These are phyloP conservation scores for Diachasmimorpha longicaudata DNA, from an alignment of 1,140 invertebrate species.

Conservation along the genomic window DNA sequence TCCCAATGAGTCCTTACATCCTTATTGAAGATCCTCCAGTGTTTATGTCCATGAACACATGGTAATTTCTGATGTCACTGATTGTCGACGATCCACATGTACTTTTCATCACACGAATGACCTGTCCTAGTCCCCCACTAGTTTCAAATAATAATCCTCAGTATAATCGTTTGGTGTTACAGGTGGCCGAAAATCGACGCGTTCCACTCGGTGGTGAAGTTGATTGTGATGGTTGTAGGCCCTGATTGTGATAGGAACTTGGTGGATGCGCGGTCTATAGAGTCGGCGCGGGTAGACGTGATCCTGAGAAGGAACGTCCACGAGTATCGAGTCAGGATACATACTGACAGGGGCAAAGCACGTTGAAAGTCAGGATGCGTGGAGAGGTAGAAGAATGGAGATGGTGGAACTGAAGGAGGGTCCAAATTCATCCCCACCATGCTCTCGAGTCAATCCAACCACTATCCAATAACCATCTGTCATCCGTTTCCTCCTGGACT, in stretches of 20 bases:
- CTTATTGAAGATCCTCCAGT: background rate
- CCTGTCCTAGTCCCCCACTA: too few species aligned
- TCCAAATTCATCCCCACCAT: conserved; percentile 37
- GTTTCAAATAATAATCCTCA: conserved; percentile 3
- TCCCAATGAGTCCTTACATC: conserved; percentile 38
- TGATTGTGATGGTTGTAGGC: conserved; percentile 21
- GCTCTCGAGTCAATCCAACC: conserved; percentile 29
- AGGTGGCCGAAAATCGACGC: conserved; percentile 32
- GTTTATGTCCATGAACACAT: background rate
- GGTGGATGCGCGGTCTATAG: conserved; percentile 15
- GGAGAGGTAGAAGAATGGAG: conserved; percentile 31
- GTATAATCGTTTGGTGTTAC: conserved; percentile 26
- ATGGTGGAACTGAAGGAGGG: conserved; percentile 40
- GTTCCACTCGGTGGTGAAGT: conserved; percentile 14
- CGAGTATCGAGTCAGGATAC: conserved; percentile 43
- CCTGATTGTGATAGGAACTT: background rate
- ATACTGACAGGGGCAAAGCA: background rate
- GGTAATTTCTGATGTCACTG: background rate
- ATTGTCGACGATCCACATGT: background rate
- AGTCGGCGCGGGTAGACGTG: conserved; percentile 23
- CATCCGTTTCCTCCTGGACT: conserved; percentile 28
- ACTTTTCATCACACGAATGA: conserved; percentile 11
- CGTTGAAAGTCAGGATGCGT: background rate
- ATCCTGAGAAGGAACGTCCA: conserved; percentile 36
- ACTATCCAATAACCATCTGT: conserved; percentile 45